phyloP scores from a whole-genome alignment of 2,888 invertebrate species.

The Scaptomyza caliginosa region DNA sequence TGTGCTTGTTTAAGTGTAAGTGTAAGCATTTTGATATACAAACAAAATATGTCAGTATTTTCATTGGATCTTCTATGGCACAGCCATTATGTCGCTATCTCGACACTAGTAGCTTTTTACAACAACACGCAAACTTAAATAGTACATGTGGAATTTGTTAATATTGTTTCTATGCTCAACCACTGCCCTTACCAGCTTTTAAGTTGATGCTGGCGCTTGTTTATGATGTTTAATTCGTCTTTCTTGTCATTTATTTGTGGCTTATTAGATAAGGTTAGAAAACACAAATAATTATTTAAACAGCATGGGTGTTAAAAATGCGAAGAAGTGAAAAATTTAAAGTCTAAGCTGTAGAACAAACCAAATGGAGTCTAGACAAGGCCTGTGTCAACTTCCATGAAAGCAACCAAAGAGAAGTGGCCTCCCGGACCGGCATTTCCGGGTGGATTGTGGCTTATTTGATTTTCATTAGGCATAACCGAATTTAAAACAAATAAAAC shows the following conservation, averaged over 20 bases:
- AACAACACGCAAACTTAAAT: slow-evolving; percentile 41
- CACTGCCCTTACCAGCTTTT: slow-evolving; percentile 7
- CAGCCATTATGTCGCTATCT: not conserved
- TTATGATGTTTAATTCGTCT: slow-evolving; percentile 50
- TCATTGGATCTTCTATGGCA: slow-evolving; percentile 10
- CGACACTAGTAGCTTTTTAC: slow-evolving; percentile 6
- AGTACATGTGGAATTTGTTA: slow-evolving; percentile 46
- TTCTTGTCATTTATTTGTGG: slow-evolving; percentile 32
- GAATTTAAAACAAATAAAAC: slow-evolving; percentile 80
- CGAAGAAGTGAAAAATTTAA: slow-evolving; percentile 37
- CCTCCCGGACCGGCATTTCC: slow-evolving; percentile 59
- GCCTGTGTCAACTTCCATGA: not conserved
- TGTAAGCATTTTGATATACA: slow-evolving; percentile 55
- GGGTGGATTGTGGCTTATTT: slow-evolving; percentile 79
- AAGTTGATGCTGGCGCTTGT: slow-evolving; percentile 14
- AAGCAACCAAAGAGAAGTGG: not conserved
- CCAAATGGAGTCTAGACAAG: slow-evolving; percentile 30
- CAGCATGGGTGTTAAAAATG: slow-evolving; percentile 50
- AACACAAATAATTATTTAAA: slow-evolving; percentile 40
- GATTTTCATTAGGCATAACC: slow-evolving; percentile 82
- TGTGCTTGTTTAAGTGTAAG: slow-evolving; percentile 25
- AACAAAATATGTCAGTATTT: slow-evolving; percentile 55
- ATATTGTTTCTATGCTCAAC: slow-evolving; percentile 33
- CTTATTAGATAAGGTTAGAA: slow-evolving; percentile 20
- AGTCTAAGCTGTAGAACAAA: slow-evolving; percentile 18